Evolutionary conservation across 2,888 invertebrate species (phyloP), one percentile per base, ranked within the genome.

Genomic region (Aleiodes leptofemur): DNA sequence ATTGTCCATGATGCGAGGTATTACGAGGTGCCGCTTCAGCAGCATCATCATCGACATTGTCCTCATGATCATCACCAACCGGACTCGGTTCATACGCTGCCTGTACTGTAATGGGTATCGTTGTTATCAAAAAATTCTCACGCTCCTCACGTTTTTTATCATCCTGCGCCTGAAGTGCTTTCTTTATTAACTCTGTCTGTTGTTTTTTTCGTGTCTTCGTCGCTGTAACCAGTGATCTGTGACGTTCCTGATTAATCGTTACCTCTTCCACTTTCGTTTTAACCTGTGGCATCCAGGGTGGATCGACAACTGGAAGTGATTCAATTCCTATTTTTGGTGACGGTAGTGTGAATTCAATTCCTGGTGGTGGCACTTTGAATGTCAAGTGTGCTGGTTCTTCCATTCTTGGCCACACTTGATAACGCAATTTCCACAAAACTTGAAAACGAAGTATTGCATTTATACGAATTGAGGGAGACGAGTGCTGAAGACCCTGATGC

Each of bases 241-340:
- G 96, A 90, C 98, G 94, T 87, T 99, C 99, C 90, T 99, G 98
- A 90, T 98, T 98, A 72, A 99, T 93, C 0, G 98, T 98, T 84
- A 99, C 97, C 91, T 99, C 99, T 92, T 99, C 98, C 75, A 99
- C 98, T 90, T 99, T 99, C 23, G 98, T 98, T 90, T 98, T 98
- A 74, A 97, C 97, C 86, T 97, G 96, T 1, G 99, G 97, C 92
- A 97, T 96, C 99, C 99, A 99, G 0, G 99, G 99, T 11, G 99
- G 98, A 91, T 99, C 99, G 0, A 98, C 97, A 0, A 98, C 97
- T 0, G 97, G 96, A 77, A 97, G 90, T 43, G 96, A 96, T 90
- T 97, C 98, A 55, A 98, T 96, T 3, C 99, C 99, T 81, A 99
- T 98, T 88, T 99, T 98, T 0, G 99, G 99, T 0, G 99, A 99